phyloP scores from a whole-genome alignment of 2,113 vertebrate genomes.

The Genyomyrus donnyi region DNA sequence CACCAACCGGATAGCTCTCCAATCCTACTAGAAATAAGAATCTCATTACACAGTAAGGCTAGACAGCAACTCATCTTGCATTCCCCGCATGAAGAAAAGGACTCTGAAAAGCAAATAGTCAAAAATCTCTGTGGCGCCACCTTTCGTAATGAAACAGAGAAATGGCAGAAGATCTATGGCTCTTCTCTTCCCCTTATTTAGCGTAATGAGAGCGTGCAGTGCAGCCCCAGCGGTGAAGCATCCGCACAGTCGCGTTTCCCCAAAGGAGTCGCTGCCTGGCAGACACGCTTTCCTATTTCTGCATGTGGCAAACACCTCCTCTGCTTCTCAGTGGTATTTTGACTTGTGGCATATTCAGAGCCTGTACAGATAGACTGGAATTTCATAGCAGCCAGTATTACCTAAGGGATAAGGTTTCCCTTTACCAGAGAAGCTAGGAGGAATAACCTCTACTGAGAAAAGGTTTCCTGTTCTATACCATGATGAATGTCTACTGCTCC shows the following conservation, averaged over 20 bases:
- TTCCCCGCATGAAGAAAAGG: background rate
- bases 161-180: background rate
- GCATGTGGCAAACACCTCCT: background rate
- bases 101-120: background rate
- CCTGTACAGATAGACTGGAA: background rate
- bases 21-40: background rate
- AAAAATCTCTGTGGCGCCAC: background rate
- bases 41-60: background rate
- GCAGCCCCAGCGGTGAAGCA: background rate
- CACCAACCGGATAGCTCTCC: background rate
- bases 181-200: background rate
- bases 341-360: background rate
- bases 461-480: background rate
- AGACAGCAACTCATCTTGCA: background rate
- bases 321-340: background rate
- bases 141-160: background rate
- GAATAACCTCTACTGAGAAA: background rate
- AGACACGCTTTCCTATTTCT: background rate
- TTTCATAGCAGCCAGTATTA: background rate
- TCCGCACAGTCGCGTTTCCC: background rate
- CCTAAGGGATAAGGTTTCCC: background rate
- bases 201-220: background rate
- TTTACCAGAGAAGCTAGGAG: background rate
- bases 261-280: background rate
- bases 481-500: background rate